These are phyloP conservation scores for Augiades crinisus DNA, from an alignment of 2,888 invertebrate genomes.

Conservation along the genomic window DNA sequence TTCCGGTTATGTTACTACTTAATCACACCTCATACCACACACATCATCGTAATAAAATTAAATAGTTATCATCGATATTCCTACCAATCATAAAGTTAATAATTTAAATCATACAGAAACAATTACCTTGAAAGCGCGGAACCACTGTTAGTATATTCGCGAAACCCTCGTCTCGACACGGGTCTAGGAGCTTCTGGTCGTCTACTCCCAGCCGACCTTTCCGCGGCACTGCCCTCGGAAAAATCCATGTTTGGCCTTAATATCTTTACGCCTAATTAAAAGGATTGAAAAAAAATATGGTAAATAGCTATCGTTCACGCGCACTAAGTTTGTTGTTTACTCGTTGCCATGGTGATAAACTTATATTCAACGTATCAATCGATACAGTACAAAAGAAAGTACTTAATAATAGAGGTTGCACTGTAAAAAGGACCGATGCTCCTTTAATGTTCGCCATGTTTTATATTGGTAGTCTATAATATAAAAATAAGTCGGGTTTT, in stretches of 20 bases:
- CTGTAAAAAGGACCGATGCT: too few species aligned
- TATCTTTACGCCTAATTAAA: conserved; percentile 40
- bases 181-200: conserved; percentile 58
- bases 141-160: conserved; percentile 61
- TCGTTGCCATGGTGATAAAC: conserved; percentile 53
- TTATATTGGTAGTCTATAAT: too few species aligned
- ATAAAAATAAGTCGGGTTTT: too few species aligned
- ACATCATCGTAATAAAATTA: too few species aligned
- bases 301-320: conserved; percentile 49
- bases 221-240: conserved; percentile 58
- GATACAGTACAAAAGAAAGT: too few species aligned
- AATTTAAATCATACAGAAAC: not conserved
- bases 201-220: conserved; percentile 48
- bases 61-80: too few species aligned
- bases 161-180: conserved; percentile 64
- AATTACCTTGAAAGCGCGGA: conserved; percentile 59
- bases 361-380: too few species aligned
- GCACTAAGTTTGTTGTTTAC: conserved; percentile 57
- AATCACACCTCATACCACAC: too few species aligned
- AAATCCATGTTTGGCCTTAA: conserved; percentile 59
- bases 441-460: too few species aligned
- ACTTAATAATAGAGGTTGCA: too few species aligned
- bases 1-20: too few species aligned
- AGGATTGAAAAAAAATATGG: conserved; percentile 33
- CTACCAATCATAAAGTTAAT: too few species aligned